These are phyloP conservation scores for Abscondita cerata DNA, from an alignment of 2,888 invertebrate genomes.

Conservation along the genomic window DNA sequence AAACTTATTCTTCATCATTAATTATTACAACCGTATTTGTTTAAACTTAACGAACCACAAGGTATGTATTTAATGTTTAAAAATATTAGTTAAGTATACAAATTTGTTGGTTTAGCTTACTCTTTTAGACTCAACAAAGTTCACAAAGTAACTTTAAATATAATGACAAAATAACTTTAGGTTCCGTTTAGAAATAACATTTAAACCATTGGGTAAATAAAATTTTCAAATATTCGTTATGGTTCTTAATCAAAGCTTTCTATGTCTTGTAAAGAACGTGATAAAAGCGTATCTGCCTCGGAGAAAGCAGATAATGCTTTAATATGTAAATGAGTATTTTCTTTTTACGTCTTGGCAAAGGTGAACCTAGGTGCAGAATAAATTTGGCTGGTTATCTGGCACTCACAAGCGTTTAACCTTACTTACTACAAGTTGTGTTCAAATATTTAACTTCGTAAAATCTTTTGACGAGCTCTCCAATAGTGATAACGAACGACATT, in stretches of 20 bases:
- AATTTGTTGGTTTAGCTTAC: too few species aligned
- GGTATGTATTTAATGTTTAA: too few species aligned
- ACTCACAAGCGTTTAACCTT: conserved; percentile 50
- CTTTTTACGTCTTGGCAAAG: conserved; percentile 48
- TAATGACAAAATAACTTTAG: too few species aligned
- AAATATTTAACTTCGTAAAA: conserved; percentile 54
- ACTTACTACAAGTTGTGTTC: conserved; percentile 47
- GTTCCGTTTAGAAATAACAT: too few species aligned
- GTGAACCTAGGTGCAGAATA: conserved; percentile 54
- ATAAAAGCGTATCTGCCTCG: conserved; percentile 34
- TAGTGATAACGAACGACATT: conserved; percentile 33
- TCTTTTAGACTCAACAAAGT: too few species aligned
- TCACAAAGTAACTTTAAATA: too few species aligned
- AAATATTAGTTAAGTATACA: too few species aligned
- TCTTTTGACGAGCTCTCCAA: conserved; percentile 41
- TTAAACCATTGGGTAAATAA: not conserved
- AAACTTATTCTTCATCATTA: too few species aligned
- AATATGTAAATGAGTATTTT: conserved; percentile 56
- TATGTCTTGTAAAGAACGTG: conserved; percentile 24
- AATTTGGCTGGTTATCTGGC: conserved; percentile 51
- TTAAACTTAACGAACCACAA: too few species aligned
- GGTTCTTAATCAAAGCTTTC: conserved; percentile 27
- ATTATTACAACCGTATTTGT: too few species aligned
- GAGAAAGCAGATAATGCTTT: conserved; percentile 51
- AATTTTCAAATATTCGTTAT: conserved; percentile 20